A percentile compares a stretch with the other conserved stretches of the same genome.
phyloP scores from a whole-genome alignment of 2,113 vertebrate genomes.

The Proterorhinus semilunaris region DNA sequence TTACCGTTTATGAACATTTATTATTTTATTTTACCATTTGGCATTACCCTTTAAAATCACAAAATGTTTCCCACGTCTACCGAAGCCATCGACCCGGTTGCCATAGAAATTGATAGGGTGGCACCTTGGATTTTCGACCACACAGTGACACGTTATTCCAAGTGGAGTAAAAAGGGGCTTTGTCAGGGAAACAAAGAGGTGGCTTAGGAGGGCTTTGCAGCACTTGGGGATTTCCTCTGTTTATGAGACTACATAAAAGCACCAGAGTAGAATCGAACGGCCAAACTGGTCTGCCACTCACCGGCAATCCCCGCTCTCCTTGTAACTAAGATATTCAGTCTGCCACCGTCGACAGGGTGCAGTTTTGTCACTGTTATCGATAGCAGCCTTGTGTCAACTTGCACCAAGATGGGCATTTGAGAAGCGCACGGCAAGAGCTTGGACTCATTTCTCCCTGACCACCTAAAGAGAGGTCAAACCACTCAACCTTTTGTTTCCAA shows the following conservation, averaged over 20 bases:
- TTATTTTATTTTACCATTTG: background rate
- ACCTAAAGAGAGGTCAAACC: slow-evolving; percentile 50
- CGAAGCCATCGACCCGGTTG: slow-evolving; percentile 31
- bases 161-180: slow-evolving; percentile 48
- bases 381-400: slow-evolving; percentile 1
- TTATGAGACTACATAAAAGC: slow-evolving; percentile 41
- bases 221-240: slow-evolving; percentile 41
- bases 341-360: background rate
- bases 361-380: slow-evolving; percentile 14
- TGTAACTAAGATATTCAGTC: background rate
- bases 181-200: slow-evolving; percentile 42
- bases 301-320: slow-evolving; percentile 16
- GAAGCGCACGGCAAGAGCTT: background rate
- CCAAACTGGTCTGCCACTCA: slow-evolving; percentile 29
- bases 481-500: slow-evolving; percentile 56
- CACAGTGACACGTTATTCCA: slow-evolving; percentile 60
- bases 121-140: slow-evolving; percentile 29
- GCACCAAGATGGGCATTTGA: background rate
- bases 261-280: slow-evolving; percentile 27
- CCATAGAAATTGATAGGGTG: slow-evolving; percentile 52
- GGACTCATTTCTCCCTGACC: slow-evolving; percentile 52
- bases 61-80: slow-evolving; percentile 7
- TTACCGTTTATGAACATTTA: too few species aligned
- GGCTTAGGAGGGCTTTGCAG: slow-evolving; percentile 30
- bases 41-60: slow-evolving; percentile 2